phyloP scores from a whole-genome alignment of 2,888 invertebrate species.

The Cantharis lateralis region DNA sequence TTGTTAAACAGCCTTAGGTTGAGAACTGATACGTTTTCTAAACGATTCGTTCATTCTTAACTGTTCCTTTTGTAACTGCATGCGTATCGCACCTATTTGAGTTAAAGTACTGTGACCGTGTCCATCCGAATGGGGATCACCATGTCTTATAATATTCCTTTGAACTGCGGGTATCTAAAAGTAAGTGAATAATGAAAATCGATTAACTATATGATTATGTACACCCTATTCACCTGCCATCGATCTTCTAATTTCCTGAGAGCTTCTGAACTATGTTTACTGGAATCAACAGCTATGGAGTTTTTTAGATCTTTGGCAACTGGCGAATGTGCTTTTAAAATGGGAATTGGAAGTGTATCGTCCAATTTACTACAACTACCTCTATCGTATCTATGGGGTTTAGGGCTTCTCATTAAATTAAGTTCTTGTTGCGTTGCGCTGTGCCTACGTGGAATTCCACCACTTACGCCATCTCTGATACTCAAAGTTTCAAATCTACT shows the following conservation, averaged over 20 bases:
- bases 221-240: constrained; percentile 56
- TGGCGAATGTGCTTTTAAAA: constrained; percentile 61
- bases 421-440: constrained; percentile 62
- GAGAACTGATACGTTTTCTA: constrained; percentile 51
- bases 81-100: constrained; percentile 69
- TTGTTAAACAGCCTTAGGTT: constrained; percentile 54
- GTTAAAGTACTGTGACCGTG: constrained; percentile 64
- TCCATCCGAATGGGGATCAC: constrained; percentile 52
- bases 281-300: constrained; percentile 52
- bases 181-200: constrained; percentile 11
- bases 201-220: not conserved
- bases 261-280: constrained; percentile 46
- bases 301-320: constrained; percentile 54
- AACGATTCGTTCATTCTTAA: constrained; percentile 61
- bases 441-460: constrained; percentile 58
- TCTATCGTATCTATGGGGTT: constrained; percentile 60
- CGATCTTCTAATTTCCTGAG: constrained; percentile 55
- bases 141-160: constrained; percentile 61
- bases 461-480: constrained; percentile 58
- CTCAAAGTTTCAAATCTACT: constrained; percentile 62
- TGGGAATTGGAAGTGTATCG: constrained; percentile 64
- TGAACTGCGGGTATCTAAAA: constrained; percentile 67
- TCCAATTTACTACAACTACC: constrained; percentile 60
- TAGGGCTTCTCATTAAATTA: constrained; percentile 58
- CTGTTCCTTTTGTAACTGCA: constrained; percentile 70